These are phyloP conservation scores for Pristionchus maxplancki DNA, from an alignment of 2,888 invertebrate species.

Conservation along the genomic window DNA sequence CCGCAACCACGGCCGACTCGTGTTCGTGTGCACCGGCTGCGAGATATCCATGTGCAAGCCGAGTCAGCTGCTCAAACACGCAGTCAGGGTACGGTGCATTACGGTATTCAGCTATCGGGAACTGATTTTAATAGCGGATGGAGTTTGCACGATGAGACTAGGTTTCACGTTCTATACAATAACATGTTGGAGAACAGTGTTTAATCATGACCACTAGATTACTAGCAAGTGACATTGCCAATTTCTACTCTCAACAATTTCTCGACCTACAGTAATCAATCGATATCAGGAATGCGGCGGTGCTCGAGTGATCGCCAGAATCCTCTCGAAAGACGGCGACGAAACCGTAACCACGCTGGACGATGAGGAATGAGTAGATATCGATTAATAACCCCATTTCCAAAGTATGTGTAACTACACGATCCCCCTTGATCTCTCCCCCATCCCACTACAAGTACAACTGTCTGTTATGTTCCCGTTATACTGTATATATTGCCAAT, in stretches of 20 bases:
- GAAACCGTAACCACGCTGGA: conserved; percentile 5
- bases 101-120: background rate
- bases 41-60: conserved; percentile 43
- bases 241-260: no score
- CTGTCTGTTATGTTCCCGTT: conserved; percentile 2
- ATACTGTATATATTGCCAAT: background rate
- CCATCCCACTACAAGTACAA: background rate
- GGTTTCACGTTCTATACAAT: background rate
- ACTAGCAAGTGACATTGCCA: background rate
- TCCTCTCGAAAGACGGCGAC: background rate
- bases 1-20: background rate
- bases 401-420: conserved; percentile 6
- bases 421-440: background rate
- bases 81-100: conserved; percentile 43
- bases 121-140: background rate
- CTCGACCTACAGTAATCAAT: background rate
- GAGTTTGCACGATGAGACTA: background rate
- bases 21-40: conserved; percentile 37
- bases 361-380: background rate
- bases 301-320: background rate
- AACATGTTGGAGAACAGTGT: background rate
- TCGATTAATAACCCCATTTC: background rate
- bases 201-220: background rate
- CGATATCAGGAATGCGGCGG: conserved; percentile 19
- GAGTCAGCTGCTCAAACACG: conserved; percentile 39